Evolutionary conservation across 1,140 invertebrate genomes (phyloP).

Genomic region (Parapsyche elsis): DNA sequence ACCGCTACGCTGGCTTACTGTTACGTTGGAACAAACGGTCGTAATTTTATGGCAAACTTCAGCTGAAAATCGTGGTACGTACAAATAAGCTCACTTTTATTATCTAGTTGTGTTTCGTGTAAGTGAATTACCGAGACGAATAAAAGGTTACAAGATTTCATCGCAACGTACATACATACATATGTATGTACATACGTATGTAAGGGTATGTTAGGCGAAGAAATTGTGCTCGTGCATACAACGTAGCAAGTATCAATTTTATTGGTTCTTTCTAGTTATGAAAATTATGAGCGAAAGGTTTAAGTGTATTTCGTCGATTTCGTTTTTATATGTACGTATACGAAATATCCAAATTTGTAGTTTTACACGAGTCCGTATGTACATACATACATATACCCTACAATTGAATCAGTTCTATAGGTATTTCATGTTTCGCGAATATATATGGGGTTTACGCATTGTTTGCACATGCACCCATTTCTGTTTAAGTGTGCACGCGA

Average conservation of each 20-base stretch:
- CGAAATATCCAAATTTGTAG: no score
- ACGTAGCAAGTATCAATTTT: no score
- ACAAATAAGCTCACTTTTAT: constrained; percentile 33
- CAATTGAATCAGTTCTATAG: no score
- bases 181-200: neutral
- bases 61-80: constrained; percentile 43
- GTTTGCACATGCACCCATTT: constrained; percentile 1
- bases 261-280: no score
- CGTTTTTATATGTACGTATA: neutral
- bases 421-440: neutral
- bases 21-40: constrained; percentile 30
- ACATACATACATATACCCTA: no score
- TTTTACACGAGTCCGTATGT: no score
- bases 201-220: neutral
- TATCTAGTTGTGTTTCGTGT: constrained; percentile 30
- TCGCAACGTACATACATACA: constrained; percentile 5
- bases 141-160: constrained; percentile 34
- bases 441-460: constrained; percentile 4
- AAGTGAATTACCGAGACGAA: constrained; percentile 33
- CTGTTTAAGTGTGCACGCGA: neutral
- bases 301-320: neutral
- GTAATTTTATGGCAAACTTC: constrained; percentile 44
- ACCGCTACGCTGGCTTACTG: constrained; percentile 31
- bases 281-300: no score
- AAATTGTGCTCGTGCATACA: neutral